Evolutionary conservation across 2,888 invertebrate species (phyloP).

Genomic region (Dynastes hyllus): DNA sequence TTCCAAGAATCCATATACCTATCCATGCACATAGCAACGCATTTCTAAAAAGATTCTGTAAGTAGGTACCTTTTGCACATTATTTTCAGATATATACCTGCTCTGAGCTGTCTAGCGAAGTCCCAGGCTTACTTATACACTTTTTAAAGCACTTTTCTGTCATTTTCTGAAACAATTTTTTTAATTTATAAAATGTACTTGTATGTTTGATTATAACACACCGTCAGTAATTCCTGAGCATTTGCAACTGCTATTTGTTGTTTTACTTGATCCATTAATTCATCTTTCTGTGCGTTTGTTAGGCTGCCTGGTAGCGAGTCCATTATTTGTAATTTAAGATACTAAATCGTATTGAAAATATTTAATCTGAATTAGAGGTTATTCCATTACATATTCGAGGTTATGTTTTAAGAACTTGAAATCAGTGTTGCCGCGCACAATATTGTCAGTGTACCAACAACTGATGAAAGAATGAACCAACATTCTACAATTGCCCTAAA

Average conservation of each 20-base stretch:
- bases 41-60: conserved; percentile 81
- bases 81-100: conserved; percentile 72
- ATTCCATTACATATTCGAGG: conserved; percentile 37
- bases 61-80: neutral
- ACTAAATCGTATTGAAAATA: neutral
- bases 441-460: too few relatives aligned
- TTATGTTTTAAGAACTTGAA: conserved; percentile 3
- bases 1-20: conserved; percentile 98
- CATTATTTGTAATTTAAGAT: conserved; percentile 69
- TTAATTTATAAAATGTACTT: neutral
- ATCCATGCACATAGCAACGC: conserved; percentile 98
- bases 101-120: conserved; percentile 90
- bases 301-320: conserved; percentile 76
- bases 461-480: too few relatives aligned
- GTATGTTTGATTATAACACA: conserved; percentile 64
- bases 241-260: conserved; percentile 96
- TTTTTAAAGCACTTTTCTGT: conserved; percentile 98
- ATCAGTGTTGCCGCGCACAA: too few relatives aligned
- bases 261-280: conserved; percentile 95
- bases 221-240: conserved; percentile 92
- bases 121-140: conserved; percentile 93
- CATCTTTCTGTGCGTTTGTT: conserved; percentile 84
- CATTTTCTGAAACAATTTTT: conserved; percentile 83
- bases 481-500: too few relatives aligned
- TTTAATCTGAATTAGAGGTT: conserved; percentile 29